Conservation (phyloP, 2,797 vertebrate species). For the Sebastes vulpes region DNA sequence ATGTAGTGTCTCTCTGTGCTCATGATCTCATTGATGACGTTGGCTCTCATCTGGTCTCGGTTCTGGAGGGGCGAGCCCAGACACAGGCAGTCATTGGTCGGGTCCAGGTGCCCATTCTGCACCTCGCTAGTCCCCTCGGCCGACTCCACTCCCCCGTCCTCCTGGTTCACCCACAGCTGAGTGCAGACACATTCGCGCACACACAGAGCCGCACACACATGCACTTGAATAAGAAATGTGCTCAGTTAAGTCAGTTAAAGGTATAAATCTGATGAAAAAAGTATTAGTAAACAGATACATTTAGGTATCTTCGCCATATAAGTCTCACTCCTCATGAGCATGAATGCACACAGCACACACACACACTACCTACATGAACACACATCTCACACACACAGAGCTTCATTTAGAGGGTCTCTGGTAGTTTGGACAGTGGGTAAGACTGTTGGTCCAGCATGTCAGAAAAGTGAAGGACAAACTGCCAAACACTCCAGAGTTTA, state of each 20-base stretch:
- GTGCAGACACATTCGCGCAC: slow-evolving; percentile 53
- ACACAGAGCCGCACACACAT: slow-evolving; percentile 49
- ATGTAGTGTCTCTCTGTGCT: slow-evolving; percentile 98
- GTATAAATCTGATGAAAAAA: slow-evolving; percentile 11
- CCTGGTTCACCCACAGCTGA: slow-evolving; percentile 98
- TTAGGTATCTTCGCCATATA: not conserved
- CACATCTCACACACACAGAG: slow-evolving; percentile 38
- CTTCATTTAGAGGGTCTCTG: slow-evolving; percentile 30
- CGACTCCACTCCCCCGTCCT: slow-evolving; percentile 92
- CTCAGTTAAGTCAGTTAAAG: not conserved
- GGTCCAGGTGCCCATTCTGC: slow-evolving; percentile 96
- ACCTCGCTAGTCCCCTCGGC: slow-evolving; percentile 94
- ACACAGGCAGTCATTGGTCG: slow-evolving; percentile 95
- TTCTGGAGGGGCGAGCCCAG: slow-evolving; percentile 95
- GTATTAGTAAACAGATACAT: slow-evolving; percentile 14
- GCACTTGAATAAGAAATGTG: slow-evolving; percentile 43
- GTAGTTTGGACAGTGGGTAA: slow-evolving; percentile 36
- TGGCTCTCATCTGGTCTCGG: slow-evolving; percentile 99
- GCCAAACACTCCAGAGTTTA: slow-evolving; percentile 47
- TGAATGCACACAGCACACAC: slow-evolving; percentile 19
- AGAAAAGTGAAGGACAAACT: slow-evolving; percentile 28
- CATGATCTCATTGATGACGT: slow-evolving; percentile 99
- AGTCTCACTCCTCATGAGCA: slow-evolving; percentile 19
- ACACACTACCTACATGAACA: not conserved
- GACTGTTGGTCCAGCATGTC: slow-evolving; percentile 37